phyloP scores from a whole-genome alignment of 2,113 vertebrate genomes.

The Spea multiplicata region DNA sequence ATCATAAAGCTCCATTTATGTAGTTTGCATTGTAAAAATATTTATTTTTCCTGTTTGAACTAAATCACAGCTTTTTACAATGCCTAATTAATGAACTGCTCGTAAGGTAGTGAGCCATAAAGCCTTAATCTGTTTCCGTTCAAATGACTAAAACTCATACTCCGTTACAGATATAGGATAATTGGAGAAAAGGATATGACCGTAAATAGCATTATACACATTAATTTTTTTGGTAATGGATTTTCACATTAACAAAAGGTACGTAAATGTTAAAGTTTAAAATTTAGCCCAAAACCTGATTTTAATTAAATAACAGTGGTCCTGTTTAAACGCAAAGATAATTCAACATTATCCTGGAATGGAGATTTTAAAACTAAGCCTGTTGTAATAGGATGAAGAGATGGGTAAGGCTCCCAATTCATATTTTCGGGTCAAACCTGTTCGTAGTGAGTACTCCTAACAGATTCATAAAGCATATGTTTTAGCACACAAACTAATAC shows the following conservation, averaged over 20 bases:
- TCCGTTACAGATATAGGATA: conserved; percentile 59
- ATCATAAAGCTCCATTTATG: conserved; percentile 2
- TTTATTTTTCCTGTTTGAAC: conserved; percentile 47
- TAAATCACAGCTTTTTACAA: conserved; percentile 49
- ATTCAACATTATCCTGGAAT: too few relatives aligned
- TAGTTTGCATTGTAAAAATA: conserved; percentile 27
- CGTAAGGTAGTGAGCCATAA: conserved; percentile 53
- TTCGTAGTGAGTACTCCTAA: too few relatives aligned
- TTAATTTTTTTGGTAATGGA: conserved; percentile 17
- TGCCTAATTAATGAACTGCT: conserved; percentile 59
- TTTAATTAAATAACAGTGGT: too few relatives aligned
- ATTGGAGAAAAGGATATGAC: conserved; percentile 33
- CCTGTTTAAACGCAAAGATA: too few relatives aligned
- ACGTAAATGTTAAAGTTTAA: too few relatives aligned
- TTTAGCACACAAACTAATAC: too few relatives aligned
- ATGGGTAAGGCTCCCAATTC: too few relatives aligned
- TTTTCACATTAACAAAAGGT: background rate
- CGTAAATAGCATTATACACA: conserved; percentile 31
- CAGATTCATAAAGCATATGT: too few relatives aligned
- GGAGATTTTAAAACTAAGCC: too few relatives aligned
- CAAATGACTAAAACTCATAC: conserved; percentile 56
- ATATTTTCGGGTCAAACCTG: too few relatives aligned
- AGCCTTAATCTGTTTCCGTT: conserved; percentile 58
- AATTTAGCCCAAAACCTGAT: too few relatives aligned
- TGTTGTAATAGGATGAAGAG: too few relatives aligned